These are phyloP conservation scores for Bursaphelenchus mucronatus DNA, from an alignment of 1,140 invertebrate genomes.

Conservation along the genomic window DNA sequence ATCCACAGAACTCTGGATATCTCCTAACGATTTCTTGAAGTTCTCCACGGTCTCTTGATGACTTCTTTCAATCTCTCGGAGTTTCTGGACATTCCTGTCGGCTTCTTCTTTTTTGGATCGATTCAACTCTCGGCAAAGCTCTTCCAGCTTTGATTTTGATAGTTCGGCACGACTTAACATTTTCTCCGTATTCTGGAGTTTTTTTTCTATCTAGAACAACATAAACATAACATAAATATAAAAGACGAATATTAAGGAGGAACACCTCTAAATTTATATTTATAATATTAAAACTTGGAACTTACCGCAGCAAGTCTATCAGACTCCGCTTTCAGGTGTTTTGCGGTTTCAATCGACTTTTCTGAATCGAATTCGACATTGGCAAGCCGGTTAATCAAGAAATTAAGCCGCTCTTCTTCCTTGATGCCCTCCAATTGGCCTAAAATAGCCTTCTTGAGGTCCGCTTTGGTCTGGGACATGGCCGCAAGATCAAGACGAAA, in stretches of 20 bases:
- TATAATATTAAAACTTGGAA: neutral
- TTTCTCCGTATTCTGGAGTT: slow-evolving; percentile 30
- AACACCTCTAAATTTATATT: neutral
- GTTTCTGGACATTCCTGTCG: slow-evolving; percentile 27
- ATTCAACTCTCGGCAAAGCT: slow-evolving; percentile 37
- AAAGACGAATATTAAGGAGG: no score
- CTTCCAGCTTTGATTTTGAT: slow-evolving; percentile 45
- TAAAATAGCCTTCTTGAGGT: slow-evolving; percentile 24
- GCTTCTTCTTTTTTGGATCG: slow-evolving; percentile 36
- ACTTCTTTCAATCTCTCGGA: slow-evolving; percentile 8
- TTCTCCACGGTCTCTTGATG: slow-evolving; percentile 38
- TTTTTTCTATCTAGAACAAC: slow-evolving; percentile 39
- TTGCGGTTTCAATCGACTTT: slow-evolving; percentile 21
- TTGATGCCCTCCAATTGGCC: slow-evolving; percentile 26
- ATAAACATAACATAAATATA: neutral
- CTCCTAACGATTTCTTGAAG: slow-evolving; percentile 45
- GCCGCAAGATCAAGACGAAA: neutral
- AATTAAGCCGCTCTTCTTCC: slow-evolving; percentile 29
- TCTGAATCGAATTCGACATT: slow-evolving; percentile 26
- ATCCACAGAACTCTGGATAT: slow-evolving; percentile 42
- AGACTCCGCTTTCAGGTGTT: slow-evolving; percentile 21
- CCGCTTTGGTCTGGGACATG: slow-evolving; percentile 9
- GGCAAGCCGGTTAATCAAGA: slow-evolving; percentile 33
- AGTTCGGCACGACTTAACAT: slow-evolving; percentile 45
- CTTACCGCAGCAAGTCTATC: slow-evolving; percentile 19